Conservation (phyloP, 2,888 invertebrate genomes). For the Drosophila mulleri region DNA sequence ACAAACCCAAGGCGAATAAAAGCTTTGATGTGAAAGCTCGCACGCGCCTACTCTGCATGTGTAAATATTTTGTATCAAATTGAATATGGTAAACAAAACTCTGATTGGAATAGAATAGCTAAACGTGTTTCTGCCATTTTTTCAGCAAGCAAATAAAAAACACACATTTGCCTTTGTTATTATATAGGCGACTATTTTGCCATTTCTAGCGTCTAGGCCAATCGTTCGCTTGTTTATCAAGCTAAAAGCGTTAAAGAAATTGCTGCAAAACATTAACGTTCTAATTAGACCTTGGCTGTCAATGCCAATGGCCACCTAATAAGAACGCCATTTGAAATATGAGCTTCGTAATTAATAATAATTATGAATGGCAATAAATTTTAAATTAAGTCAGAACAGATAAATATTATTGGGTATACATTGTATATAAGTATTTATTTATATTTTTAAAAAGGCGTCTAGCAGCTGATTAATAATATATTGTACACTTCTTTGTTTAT, state of each 20-base stretch:
- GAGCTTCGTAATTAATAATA: conserved; percentile 21
- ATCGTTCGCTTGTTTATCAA: conserved; percentile 8
- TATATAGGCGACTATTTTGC: conserved; percentile 12
- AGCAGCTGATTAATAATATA: conserved; percentile 38
- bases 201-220: conserved; percentile 6
- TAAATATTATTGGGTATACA: background rate
- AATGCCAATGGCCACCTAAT: conserved; percentile 24
- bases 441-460: conserved; percentile 12
- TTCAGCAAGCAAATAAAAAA: conserved; percentile 48
- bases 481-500: conserved; percentile 33
- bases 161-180: conserved; percentile 33
- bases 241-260: conserved; percentile 12
- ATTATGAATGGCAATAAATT: conserved; percentile 17
- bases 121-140: conserved; percentile 31
- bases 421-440: background rate
- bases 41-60: background rate
- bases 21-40: conserved; percentile 31
- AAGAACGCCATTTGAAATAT: conserved; percentile 23
- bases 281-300: conserved; percentile 55
- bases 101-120: conserved; percentile 2
- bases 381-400: conserved; percentile 16
- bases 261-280: conserved; percentile 28
- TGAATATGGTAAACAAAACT: conserved; percentile 7
- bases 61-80: conserved; percentile 21
- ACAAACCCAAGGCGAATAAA: background rate